Base-by-base conservation (phyloP, 2,888 invertebrate species). In the Esperia sulphurella region DNA sequence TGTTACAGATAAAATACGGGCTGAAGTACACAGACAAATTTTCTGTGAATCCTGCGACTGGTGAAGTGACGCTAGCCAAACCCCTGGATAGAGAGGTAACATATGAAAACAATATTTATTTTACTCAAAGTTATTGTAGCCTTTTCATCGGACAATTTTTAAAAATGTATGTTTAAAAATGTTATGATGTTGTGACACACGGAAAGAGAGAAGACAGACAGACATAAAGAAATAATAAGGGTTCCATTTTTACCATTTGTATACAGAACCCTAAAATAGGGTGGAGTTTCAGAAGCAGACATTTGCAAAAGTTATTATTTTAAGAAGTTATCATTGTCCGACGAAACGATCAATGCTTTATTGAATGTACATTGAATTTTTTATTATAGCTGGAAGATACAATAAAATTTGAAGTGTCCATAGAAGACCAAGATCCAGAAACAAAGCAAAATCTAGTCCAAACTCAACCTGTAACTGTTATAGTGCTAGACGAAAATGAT, bases 401-500 rank as follows among this genome's bases (percentile, higher is more conserved):
- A 12, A 87, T 97, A 58, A 92, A 94, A 61, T 94, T 97, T 78
- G 89, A 93, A 55, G 96, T 97, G 14, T 95, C 95, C 0, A 92
- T 97, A 54, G 94, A 95, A 79, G 96, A 96, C 70, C 88, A 91
- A 54, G 92, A 92, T 9, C 91, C 91, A 10, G 92, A 91, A 46
- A 91, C 83, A 10, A 89, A 92, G 49, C 91, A 94, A 59, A 96
- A 96, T 78, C 83, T 95, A 52, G 94, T 95, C 10, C 91, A 93
- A 59, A 93, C 94, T 8, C 81, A 87, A 46, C 94, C 95, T 3
- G 94, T 96, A 41, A 94, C 94, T 30, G 94, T 97, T 52, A 96
- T 97, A 52, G 93, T 97, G 12, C 83, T 95, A 8, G 97, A 97
- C 69, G 96, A 95, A 66, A 97, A 97, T 73, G 97, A 97, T 71